A percentile compares a stretch with the other conserved stretches of the same genome.
Conservation (phyloP, 2,113 vertebrate species). For the Pithys albifrons region DNA sequence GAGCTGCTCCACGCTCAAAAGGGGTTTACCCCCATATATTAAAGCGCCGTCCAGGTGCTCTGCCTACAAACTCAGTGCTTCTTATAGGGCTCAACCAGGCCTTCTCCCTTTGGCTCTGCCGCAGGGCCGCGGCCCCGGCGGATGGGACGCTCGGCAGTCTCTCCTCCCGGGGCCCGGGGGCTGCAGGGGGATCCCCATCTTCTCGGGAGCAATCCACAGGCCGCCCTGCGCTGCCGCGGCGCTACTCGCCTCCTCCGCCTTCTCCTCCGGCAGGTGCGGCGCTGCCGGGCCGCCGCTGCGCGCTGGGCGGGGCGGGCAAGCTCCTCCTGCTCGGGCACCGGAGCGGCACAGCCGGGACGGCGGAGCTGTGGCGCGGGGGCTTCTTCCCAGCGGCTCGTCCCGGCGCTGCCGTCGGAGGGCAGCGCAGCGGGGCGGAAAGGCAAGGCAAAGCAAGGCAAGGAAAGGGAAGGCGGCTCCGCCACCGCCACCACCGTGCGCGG, state of each 20-base stretch:
- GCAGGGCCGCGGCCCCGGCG: background rate
- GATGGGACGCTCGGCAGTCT: background rate
- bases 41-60: background rate
- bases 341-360: background rate
- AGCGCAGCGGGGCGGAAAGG: background rate
- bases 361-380: background rate
- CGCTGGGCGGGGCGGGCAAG: slow-evolving; percentile 9
- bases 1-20: background rate
- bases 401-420: background rate
- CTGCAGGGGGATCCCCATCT: accelerated
- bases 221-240: accelerated
- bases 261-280: slow-evolving; percentile 25
- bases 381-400: background rate
- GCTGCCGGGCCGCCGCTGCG: slow-evolving; percentile 6
- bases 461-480: background rate
- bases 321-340: slow-evolving; percentile 4
- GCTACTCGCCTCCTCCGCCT: background rate
- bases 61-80: background rate
- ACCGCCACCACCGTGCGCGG: background rate
- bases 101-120: background rate
- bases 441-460: too few species aligned
- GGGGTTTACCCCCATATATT: background rate
- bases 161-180: too few species aligned
- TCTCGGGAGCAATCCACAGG: background rate
- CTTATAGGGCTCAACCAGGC: background rate